These are phyloP conservation scores for Diarsia rubi DNA, from an alignment of 2,888 invertebrate species.

Conservation along the genomic window DNA sequence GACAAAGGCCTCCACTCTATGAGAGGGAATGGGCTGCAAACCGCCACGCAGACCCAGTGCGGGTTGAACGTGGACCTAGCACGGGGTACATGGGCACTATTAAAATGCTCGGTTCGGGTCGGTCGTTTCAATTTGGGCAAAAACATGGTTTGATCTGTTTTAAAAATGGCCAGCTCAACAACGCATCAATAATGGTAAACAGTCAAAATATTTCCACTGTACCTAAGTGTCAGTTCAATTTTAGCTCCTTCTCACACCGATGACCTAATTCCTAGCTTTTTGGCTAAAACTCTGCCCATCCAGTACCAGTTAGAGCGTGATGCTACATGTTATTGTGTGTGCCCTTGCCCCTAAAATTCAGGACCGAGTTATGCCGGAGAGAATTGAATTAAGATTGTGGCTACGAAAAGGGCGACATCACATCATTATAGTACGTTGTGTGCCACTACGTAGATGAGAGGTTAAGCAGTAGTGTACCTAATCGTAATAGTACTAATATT, in stretches of 20 bases:
- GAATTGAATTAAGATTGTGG: constrained; percentile 61
- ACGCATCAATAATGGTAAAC: not conserved
- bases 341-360: constrained; percentile 52
- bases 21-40: too few relatives aligned
- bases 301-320: constrained; percentile 28
- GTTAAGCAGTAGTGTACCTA: not conserved
- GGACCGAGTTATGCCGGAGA: constrained; percentile 51
- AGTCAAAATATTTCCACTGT: not conserved
- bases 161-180: not conserved
- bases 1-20: too few relatives aligned
- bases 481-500: not conserved
- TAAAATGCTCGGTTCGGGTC: too few relatives aligned
- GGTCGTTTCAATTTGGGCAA: too few relatives aligned
- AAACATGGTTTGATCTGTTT: too few relatives aligned
- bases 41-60: too few relatives aligned
- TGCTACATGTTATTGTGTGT: constrained; percentile 36
- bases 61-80: too few relatives aligned
- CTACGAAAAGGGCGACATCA: constrained; percentile 17
- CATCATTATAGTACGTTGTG: not conserved
- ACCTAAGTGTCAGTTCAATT: not conserved
- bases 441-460: not conserved
- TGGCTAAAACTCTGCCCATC: not conserved
- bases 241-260: not conserved
- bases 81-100: too few relatives aligned
- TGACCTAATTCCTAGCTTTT: not conserved